Evolutionary conservation across 2,113 vertebrate species (phyloP).

Genomic region (Eulacestoma nigropectus): DNA sequence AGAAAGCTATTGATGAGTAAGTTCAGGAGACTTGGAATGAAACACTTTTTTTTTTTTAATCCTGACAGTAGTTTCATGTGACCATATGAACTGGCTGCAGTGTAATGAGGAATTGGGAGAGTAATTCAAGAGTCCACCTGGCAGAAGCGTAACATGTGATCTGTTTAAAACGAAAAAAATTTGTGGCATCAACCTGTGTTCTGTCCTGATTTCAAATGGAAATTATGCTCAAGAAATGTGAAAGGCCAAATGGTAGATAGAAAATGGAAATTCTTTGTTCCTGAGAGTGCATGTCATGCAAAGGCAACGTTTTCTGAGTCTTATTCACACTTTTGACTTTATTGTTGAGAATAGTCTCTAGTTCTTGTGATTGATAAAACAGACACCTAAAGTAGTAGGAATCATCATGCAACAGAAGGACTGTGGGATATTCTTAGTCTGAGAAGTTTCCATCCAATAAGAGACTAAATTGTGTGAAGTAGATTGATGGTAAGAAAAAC

Average conservation of each 20-base stretch:
- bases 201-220: background rate
- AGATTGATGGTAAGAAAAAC: conserved; percentile 26
- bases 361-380: background rate
- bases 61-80: background rate
- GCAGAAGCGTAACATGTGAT: background rate
- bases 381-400: background rate
- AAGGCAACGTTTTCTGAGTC: background rate
- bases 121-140: background rate
- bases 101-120: background rate
- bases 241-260: background rate
- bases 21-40: background rate
- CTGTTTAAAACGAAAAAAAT: background rate
- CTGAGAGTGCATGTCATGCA: background rate
- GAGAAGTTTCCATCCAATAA: background rate
- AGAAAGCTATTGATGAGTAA: background rate
- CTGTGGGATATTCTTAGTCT: background rate
- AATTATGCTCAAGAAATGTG: background rate
- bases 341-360: background rate
- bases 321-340: background rate
- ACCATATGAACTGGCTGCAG: background rate
- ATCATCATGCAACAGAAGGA: background rate
- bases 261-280: background rate
- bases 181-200: background rate
- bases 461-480: conserved; percentile 7
- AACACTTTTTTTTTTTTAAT: background rate